Evolutionary conservation across 2,797 vertebrate species (phyloP).

Genomic region (Thripadectes ignobilis): DNA sequence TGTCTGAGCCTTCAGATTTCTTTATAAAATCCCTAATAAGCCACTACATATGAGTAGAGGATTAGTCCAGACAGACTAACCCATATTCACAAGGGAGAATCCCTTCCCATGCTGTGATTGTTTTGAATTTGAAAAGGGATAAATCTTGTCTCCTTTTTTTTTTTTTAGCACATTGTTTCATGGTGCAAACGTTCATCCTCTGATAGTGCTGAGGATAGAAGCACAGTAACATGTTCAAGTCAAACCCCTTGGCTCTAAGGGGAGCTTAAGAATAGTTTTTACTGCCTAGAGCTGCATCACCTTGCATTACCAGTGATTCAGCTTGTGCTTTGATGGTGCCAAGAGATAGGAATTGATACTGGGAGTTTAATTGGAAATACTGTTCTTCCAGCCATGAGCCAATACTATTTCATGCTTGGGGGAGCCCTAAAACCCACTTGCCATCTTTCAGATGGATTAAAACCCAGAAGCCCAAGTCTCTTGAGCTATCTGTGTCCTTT

Average conservation of each 20-base stretch:
- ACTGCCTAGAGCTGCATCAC: not conserved
- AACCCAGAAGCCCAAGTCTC: not conserved
- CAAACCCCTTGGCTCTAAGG: not conserved
- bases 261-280: not conserved
- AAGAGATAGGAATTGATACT: not conserved
- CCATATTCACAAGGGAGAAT: not conserved
- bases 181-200: not conserved
- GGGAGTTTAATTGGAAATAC: not conserved
- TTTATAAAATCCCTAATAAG: slow-evolving; percentile 33
- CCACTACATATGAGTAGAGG: not conserved
- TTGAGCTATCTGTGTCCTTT: not conserved
- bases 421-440: not conserved
- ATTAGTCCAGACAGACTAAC: slow-evolving; percentile 44
- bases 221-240: not conserved
- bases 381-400: not conserved
- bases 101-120: not conserved
- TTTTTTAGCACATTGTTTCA: not conserved
- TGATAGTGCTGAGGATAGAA: not conserved
- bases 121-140: not conserved
- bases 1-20: not conserved
- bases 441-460: not conserved
- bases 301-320: not conserved
- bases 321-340: not conserved
- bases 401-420: rapidly evolving
- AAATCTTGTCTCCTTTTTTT: not conserved